These are phyloP conservation scores for Callopanchax toddi DNA, from an alignment of 2,113 vertebrate species.

Conservation along the genomic window DNA sequence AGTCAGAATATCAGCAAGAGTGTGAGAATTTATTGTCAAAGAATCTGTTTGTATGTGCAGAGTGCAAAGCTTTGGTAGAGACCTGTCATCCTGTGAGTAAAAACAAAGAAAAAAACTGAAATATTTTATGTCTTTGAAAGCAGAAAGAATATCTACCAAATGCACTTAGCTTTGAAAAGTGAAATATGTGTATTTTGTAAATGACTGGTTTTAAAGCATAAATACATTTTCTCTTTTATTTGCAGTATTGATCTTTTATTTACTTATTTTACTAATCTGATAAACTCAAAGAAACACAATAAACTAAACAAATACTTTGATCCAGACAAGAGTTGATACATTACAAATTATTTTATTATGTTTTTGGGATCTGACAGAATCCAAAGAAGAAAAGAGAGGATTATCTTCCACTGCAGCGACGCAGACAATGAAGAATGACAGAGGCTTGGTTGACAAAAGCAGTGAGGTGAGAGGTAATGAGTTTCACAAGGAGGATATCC, in stretches of 20 bases:
- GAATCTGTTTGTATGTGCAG: too few relatives aligned
- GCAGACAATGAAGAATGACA: slow-evolving; percentile 17
- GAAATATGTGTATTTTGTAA: too few relatives aligned
- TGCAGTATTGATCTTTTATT: neutral
- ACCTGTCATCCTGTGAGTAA: neutral
- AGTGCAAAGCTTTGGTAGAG: too few relatives aligned
- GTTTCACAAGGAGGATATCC: slow-evolving; percentile 27
- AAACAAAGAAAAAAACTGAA: neutral
- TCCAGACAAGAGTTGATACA: neutral
- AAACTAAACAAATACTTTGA: neutral
- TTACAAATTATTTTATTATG: neutral
- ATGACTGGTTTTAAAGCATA: neutral
- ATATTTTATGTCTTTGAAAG: neutral
- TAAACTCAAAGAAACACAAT: neutral
- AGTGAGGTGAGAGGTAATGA: slow-evolving; percentile 36
- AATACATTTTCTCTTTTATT: neutral
- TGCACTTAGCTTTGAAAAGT: too few relatives aligned
- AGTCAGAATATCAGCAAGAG: too few relatives aligned
- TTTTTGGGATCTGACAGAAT: neutral
- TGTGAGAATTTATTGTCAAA: too few relatives aligned
- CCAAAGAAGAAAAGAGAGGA: neutral
- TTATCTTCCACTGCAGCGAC: slow-evolving; percentile 4
- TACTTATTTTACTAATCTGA: neutral
- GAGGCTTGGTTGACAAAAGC: slow-evolving; percentile 5
- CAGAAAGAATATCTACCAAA: neutral